These are phyloP conservation scores for Temnothorax unifasciatus DNA, from an alignment of 2,888 invertebrate genomes.

Conservation along the genomic window DNA sequence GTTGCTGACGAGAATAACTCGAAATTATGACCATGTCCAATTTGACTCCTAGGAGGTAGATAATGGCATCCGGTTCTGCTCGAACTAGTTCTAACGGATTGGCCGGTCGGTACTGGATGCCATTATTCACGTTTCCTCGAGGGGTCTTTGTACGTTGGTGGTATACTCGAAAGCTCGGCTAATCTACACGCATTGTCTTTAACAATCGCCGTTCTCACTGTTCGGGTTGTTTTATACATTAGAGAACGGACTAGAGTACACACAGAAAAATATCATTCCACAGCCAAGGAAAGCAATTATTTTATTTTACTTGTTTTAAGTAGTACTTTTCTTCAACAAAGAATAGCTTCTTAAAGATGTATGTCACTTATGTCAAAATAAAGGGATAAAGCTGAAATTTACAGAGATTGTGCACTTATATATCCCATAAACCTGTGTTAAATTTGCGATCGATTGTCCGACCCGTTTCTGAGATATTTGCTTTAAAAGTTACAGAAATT, in stretches of 20 bases:
- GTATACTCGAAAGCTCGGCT: background rate
- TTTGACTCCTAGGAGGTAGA: conserved; percentile 35
- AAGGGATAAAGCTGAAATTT: too few relatives aligned
- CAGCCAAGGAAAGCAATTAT: too few relatives aligned
- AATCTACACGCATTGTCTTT: conserved; percentile 37
- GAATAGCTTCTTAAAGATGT: too few relatives aligned
- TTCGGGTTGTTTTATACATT: background rate
- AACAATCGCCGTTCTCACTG: background rate
- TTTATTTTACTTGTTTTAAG: too few relatives aligned
- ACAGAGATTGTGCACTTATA: too few relatives aligned
- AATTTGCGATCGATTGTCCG: too few relatives aligned
- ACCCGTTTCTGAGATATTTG: too few relatives aligned
- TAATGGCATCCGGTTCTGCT: conserved; percentile 49
- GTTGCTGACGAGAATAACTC: conserved; percentile 38
- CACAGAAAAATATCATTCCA: too few relatives aligned
- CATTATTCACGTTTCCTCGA: conserved; percentile 44
- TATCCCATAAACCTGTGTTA: too few relatives aligned
- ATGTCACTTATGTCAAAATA: too few relatives aligned
- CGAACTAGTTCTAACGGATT: conserved; percentile 47
- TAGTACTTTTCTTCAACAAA: too few relatives aligned
- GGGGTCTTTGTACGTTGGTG: conserved; percentile 34
- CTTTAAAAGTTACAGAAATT: too few relatives aligned
- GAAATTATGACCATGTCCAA: conserved; percentile 31
- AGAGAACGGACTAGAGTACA: background rate
- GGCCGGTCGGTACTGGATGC: conserved; percentile 10